Percentiles rank a stretch among this genome's conserved stretches.
Conservation (phyloP, 2,797 vertebrate genomes). For the Anas capensis region DNA sequence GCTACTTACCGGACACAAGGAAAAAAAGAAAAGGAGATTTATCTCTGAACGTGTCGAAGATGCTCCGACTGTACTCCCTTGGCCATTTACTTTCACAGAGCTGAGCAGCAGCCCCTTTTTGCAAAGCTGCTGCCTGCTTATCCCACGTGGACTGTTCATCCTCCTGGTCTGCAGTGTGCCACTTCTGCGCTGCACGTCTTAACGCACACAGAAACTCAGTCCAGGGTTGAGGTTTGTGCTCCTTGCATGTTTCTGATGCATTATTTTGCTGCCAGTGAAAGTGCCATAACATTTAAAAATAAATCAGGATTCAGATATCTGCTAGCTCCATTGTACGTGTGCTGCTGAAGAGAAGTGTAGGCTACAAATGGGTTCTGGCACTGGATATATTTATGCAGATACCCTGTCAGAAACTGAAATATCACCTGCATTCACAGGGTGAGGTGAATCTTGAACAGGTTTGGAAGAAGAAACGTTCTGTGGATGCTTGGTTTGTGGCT, state of each 20-base stretch:
- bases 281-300: slow-evolving; percentile 31
- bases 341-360: neutral
- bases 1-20: neutral
- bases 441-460: neutral
- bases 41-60: neutral
- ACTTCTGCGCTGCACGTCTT: neutral
- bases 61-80: neutral
- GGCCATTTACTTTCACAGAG: neutral
- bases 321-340: neutral
- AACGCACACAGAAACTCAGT: neutral
- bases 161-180: neutral
- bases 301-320: neutral
- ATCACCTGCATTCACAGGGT: neutral
- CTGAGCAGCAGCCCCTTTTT: neutral
- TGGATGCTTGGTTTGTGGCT: neutral
- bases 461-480: neutral
- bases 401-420: slow-evolving; percentile 7
- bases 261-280: slow-evolving; percentile 13
- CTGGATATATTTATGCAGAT: neutral
- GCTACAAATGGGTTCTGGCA: neutral
- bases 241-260: neutral
- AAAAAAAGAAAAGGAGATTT: neutral
- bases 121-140: neutral
- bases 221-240: neutral
- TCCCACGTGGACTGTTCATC: neutral